Conservation (phyloP, 2,888 invertebrate species). For the Temnothorax ravouxi region DNA sequence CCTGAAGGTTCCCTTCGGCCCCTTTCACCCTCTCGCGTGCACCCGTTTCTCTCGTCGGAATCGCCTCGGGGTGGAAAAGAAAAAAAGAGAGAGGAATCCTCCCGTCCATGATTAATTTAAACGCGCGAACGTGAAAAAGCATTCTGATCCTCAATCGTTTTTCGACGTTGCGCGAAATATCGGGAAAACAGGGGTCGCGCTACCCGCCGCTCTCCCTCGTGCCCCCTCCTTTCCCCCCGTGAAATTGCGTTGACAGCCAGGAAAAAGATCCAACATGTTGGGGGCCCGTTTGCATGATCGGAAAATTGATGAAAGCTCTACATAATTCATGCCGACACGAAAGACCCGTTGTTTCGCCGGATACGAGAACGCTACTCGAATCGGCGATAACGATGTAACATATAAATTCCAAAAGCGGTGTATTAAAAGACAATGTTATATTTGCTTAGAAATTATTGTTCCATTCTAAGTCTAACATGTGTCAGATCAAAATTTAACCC, state of each 20-base stretch:
- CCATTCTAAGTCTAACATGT: not conserved
- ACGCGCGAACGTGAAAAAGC: constrained; percentile 56
- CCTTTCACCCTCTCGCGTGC: constrained; percentile 26
- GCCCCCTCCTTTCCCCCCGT: not conserved
- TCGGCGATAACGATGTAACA: constrained; percentile 15
- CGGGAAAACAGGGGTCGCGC: constrained; percentile 29
- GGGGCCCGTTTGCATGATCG: constrained; percentile 49
- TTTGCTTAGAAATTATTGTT: not conserved
- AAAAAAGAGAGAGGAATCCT: constrained; percentile 34
- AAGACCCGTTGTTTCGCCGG: constrained; percentile 20
- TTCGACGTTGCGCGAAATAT: constrained; percentile 44
- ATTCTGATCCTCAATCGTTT: constrained; percentile 55
- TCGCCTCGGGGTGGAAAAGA: constrained; percentile 53
- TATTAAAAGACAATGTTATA: not conserved
- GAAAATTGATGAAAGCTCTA: constrained; percentile 49
- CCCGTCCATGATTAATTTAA: constrained; percentile 71
- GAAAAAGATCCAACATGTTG: constrained; percentile 31
- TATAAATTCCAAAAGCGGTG: not conserved
- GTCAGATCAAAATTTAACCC: not conserved
- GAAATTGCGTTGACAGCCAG: constrained; percentile 45
- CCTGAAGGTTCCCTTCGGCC: constrained; percentile 21
- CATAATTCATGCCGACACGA: constrained; percentile 51
- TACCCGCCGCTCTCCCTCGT: not conserved
- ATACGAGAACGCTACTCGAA: constrained; percentile 18
- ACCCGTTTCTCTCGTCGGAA: constrained; percentile 45